These are phyloP conservation scores for Drosophila tristis DNA, from an alignment of 1,140 invertebrate genomes.

Conservation along the genomic window DNA sequence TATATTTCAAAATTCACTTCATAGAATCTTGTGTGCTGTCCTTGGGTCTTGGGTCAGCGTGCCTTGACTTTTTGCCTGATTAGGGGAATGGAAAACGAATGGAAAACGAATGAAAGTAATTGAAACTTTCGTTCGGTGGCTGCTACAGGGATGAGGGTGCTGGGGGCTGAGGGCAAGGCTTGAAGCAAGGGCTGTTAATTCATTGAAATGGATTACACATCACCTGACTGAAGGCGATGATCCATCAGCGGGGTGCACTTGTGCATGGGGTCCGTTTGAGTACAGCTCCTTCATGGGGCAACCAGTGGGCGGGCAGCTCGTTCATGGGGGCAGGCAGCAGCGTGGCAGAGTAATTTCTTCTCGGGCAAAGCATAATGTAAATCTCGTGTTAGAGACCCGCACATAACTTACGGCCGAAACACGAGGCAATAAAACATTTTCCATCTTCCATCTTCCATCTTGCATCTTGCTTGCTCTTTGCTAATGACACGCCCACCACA, in stretches of 20 bases:
- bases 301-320: too few species aligned
- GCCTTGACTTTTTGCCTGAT: too few species aligned
- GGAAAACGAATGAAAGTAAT: too few species aligned
- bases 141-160: too few species aligned
- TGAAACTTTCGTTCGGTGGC: neutral
- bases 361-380: conserved; percentile 60
- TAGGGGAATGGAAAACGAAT: too few species aligned
- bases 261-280: too few species aligned
- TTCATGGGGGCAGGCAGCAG: too few species aligned
- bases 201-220: conserved; percentile 16
- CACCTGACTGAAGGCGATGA: neutral
- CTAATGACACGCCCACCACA: conserved; percentile 62
- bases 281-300: too few species aligned
- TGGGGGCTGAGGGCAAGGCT: too few species aligned
- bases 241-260: conserved; percentile 30
- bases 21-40: too few species aligned
- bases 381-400: conserved; percentile 56
- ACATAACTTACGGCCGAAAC: conserved; percentile 65
- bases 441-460: conserved; percentile 15
- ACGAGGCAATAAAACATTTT: conserved; percentile 71
- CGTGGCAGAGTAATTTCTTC: conserved; percentile 39
- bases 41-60: too few species aligned
- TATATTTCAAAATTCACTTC: too few species aligned
- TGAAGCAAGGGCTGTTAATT: neutral
- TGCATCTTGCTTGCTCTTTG: conserved; percentile 9